phyloP scores from a whole-genome alignment of 2,888 invertebrate genomes.

The Microlaimidae sp. region DNA sequence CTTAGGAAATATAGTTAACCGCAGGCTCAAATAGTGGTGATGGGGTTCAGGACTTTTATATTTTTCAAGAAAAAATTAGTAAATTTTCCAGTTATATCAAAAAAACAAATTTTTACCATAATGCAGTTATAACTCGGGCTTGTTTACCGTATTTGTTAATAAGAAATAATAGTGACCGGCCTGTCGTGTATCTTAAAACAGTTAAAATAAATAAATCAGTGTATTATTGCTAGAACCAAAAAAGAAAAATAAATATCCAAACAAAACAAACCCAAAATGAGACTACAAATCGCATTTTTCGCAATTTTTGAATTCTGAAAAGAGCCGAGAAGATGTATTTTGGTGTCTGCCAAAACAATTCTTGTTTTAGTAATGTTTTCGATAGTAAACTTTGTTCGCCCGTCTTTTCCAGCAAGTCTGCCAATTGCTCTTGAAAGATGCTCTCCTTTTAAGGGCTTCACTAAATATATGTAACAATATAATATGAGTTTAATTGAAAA shows the following conservation, averaged over 20 bases:
- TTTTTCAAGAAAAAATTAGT: too few species aligned
- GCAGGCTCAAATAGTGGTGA: too few species aligned
- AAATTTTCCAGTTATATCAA: too few species aligned
- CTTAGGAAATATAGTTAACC: too few species aligned
- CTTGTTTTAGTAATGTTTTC: slow-evolving; percentile 97
- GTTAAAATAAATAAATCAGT: too few species aligned
- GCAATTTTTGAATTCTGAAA: slow-evolving; percentile 90
- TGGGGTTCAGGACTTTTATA: too few species aligned
- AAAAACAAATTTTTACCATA: too few species aligned
- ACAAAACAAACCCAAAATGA: slow-evolving; percentile 84
- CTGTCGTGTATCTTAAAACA: too few species aligned
- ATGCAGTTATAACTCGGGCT: too few species aligned
- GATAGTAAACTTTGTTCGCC: slow-evolving; percentile 83
- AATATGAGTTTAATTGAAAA: slow-evolving; percentile 10
- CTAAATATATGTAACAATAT: slow-evolving; percentile 42
- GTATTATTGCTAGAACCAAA: too few species aligned
- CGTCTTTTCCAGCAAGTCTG: slow-evolving; percentile 78
- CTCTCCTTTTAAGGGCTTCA: slow-evolving; percentile 82
- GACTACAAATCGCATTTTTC: slow-evolving; percentile 77
- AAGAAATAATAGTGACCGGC: too few species aligned
- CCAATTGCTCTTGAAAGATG: slow-evolving; percentile 88
- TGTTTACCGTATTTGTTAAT: too few species aligned
- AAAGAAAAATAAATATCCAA: slow-evolving; percentile 19
- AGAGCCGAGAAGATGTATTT: slow-evolving; percentile 89
- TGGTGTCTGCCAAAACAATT: slow-evolving; percentile 85